Percentiles rank a stretch among this genome's conserved stretches.
Conservation (phyloP, 2,797 vertebrate genomes). For the Mus caroli region DNA sequence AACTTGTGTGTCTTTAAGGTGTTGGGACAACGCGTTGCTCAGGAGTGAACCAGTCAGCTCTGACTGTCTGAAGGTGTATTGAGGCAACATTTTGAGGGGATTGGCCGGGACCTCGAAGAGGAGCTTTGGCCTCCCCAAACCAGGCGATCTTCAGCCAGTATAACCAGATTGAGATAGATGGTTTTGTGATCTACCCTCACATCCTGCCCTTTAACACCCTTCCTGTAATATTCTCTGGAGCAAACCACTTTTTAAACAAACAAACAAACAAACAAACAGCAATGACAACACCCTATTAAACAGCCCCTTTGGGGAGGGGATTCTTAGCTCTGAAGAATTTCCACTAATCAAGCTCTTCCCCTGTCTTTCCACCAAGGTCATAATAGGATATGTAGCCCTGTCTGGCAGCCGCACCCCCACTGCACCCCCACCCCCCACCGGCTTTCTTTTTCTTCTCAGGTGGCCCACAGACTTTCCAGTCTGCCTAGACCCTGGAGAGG, state of each 20-base stretch:
- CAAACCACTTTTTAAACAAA: neutral
- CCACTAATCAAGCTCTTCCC: constrained; percentile 44
- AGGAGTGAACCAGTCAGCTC: neutral
- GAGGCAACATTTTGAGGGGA: constrained; percentile 17
- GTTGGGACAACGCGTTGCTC: neutral
- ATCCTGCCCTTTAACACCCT: neutral
- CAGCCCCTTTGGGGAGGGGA: constrained; percentile 16
- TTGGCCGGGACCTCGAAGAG: neutral
- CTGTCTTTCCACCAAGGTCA: constrained; percentile 60
- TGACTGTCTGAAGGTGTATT: neutral
- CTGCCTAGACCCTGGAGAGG: constrained; percentile 28
- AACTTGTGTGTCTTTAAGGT: constrained; percentile 44
- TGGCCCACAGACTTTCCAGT: constrained; percentile 28
- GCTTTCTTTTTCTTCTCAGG: constrained; percentile 48
- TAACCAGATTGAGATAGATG: constrained; percentile 50
- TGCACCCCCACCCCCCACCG: neutral
- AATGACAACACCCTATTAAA: neutral
- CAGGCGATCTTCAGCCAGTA: neutral
- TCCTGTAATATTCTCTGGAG: constrained; percentile 39
- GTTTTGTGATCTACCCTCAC: constrained; percentile 22
- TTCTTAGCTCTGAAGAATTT: constrained; percentile 58
- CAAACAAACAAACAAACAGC: neutral
- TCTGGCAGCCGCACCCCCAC: constrained; percentile 16
- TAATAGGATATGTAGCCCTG: constrained; percentile 3
- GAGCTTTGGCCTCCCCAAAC: neutral